Conservation (phyloP, 1,140 invertebrate species). For the Cherax quadricarinatus region DNA sequence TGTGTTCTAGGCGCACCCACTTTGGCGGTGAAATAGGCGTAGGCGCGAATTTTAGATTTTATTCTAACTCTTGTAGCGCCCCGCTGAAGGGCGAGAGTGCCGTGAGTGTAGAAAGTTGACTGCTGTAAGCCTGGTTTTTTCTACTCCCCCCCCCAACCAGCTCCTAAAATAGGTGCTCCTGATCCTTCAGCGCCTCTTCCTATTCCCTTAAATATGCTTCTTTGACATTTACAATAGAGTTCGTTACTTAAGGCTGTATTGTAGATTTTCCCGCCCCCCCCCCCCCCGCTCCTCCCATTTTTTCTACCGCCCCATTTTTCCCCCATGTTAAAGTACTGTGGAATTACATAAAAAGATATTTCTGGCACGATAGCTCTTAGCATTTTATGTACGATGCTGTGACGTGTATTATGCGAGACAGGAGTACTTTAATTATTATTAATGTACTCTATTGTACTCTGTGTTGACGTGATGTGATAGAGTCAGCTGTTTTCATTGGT, state of each 20-base stretch:
- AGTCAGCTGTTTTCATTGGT: conserved; percentile 15
- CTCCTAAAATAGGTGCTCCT: neutral
- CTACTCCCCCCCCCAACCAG: too few relatives aligned
- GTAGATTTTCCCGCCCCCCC: conserved; percentile 23
- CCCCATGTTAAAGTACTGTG: neutral
- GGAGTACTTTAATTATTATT: neutral
- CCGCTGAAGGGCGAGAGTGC: neutral
- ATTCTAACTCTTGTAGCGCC: conserved; percentile 1
- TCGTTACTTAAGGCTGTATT: conserved; percentile 20
- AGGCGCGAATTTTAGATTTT: conserved; percentile 28
- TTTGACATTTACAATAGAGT: conserved; percentile 27
- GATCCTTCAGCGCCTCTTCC: neutral
- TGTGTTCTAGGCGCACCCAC: conserved; percentile 33
- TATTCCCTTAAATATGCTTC: conserved; percentile 24
- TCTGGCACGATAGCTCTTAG: conserved; percentile 10
- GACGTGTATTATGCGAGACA: neutral
- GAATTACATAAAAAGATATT: neutral
- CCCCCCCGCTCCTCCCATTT: conserved; percentile 1
- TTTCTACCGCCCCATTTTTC: neutral
- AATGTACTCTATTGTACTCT: too few relatives aligned
- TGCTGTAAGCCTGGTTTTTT: neutral
- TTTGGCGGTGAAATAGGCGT: conserved; percentile 34
- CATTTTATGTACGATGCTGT: conserved; percentile 19
- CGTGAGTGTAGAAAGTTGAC: conserved; percentile 24
- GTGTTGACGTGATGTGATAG: conserved; percentile 6